Percentiles rank a stretch among this genome's conserved stretches.
Evolutionary conservation across 2,888 invertebrate species (phyloP).

Genomic region (Craniophora ligustri): DNA sequence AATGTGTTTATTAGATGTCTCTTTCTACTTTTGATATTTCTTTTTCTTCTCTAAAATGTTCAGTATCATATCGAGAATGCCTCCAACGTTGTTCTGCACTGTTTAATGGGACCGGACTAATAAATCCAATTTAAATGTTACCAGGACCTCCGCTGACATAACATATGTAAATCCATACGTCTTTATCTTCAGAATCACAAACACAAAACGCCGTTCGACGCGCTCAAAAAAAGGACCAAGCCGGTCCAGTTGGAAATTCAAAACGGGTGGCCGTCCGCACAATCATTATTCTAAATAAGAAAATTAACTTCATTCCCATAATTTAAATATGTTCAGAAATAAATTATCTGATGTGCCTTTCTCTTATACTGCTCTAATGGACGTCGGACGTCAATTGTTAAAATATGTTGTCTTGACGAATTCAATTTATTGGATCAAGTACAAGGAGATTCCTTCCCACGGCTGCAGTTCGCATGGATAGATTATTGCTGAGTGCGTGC

Average conservation of each 20-base stretch:
- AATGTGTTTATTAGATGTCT: no score
- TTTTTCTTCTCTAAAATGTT: conserved; percentile 47
- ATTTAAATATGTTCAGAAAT: conserved; percentile 80
- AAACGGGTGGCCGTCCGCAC: conserved; percentile 84
- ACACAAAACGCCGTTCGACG: conserved; percentile 78
- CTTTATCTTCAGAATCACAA: conserved; percentile 87
- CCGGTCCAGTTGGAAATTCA: conserved; percentile 80
- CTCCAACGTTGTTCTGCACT: conserved; percentile 77
- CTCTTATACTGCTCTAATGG: conserved; percentile 70
- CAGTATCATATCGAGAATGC: conserved; percentile 64
- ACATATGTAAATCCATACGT: conserved; percentile 88
- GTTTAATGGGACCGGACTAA: conserved; percentile 81
- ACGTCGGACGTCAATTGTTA: conserved; percentile 76
- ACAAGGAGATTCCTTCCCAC: conserved; percentile 74
- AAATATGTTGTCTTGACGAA: conserved; percentile 80
- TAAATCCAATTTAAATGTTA: conserved; percentile 88
- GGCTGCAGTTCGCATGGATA: conserved; percentile 57
- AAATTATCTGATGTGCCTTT: conserved; percentile 58
- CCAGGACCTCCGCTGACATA: conserved; percentile 84
- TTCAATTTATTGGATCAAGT: conserved; percentile 76
- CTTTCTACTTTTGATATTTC: no score
- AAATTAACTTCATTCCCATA: conserved; percentile 87
- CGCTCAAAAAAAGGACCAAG: conserved; percentile 69
- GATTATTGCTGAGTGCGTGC: conserved; percentile 56
- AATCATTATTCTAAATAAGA: conserved; percentile 86